These are phyloP conservation scores for Boloria selene DNA, from an alignment of 2,888 invertebrate species.

Conservation along the genomic window DNA sequence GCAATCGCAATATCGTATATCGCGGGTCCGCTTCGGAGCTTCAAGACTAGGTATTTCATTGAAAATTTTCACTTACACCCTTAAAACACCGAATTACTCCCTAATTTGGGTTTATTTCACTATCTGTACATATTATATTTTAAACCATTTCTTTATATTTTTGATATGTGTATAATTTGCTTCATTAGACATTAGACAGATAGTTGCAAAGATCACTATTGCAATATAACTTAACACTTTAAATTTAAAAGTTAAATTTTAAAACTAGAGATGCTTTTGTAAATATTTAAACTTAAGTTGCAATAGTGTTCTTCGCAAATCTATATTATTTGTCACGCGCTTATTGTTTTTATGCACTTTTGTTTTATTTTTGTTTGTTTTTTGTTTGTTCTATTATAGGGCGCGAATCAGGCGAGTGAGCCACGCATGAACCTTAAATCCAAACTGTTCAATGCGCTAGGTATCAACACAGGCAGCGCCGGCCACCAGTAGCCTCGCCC, in stretches of 20 bases:
- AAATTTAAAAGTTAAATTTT: too few species aligned
- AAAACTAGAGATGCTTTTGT: too few species aligned
- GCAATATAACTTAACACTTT: too few species aligned
- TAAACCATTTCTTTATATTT: background rate
- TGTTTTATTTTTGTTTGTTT: slow-evolving; percentile 69
- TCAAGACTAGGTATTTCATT: slow-evolving; percentile 14
- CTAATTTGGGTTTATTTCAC: too few species aligned
- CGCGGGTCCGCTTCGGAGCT: slow-evolving; percentile 20
- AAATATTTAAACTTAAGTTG: too few species aligned
- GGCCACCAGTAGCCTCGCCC: slow-evolving; percentile 70
- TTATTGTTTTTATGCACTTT: slow-evolving; percentile 53
- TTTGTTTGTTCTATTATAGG: slow-evolving; percentile 79
- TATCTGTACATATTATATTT: too few species aligned
- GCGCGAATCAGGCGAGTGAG: slow-evolving; percentile 86
- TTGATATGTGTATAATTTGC: slow-evolving; percentile 1
- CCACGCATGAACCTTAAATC: slow-evolving; percentile 90
- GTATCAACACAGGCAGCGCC: slow-evolving; percentile 86
- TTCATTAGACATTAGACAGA: background rate
- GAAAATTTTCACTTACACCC: too few species aligned
- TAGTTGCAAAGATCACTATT: background rate
- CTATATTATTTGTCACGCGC: slow-evolving; percentile 37
- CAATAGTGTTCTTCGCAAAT: too few species aligned
- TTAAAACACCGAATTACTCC: too few species aligned
- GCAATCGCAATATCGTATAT: slow-evolving; percentile 24
- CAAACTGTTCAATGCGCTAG: slow-evolving; percentile 93